phyloP scores from a whole-genome alignment of 2,113 vertebrate genomes.

The Silurus meridionalis region DNA sequence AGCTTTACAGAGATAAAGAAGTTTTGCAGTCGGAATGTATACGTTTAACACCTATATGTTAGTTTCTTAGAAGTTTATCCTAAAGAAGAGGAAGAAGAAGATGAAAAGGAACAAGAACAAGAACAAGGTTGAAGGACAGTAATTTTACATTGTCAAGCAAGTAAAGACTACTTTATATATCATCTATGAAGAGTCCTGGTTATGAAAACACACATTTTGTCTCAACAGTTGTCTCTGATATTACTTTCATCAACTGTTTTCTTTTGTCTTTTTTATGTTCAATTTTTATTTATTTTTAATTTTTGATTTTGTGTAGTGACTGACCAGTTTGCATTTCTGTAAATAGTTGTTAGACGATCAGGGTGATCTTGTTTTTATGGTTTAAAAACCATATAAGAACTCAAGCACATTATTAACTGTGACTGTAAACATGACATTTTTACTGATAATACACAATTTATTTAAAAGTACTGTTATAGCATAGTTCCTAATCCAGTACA shows the following conservation, averaged over 20 bases:
- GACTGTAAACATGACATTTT: too few relatives aligned
- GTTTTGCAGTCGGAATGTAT: too few relatives aligned
- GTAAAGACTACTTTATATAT: constrained; percentile 50
- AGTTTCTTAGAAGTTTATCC: too few relatives aligned
- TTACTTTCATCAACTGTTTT: constrained; percentile 41
- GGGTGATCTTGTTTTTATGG: not conserved
- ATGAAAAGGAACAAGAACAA: too few relatives aligned
- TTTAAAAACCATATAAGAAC: not conserved
- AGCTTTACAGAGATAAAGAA: too few relatives aligned
- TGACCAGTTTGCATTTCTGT: not conserved
- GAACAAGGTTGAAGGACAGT: not conserved
- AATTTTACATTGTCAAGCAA: constrained; percentile 47
- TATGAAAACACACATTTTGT: constrained; percentile 65
- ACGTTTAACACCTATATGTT: too few relatives aligned
- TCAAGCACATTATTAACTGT: not conserved
- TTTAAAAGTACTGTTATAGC: too few relatives aligned
- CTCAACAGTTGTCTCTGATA: constrained; percentile 65
- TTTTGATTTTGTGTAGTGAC: not conserved
- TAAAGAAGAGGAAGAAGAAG: not conserved
- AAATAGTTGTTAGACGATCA: too few relatives aligned
- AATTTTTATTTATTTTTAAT: not conserved
- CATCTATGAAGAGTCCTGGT: constrained; percentile 57
- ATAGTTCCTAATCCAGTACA: too few relatives aligned
- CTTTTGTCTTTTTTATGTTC: not conserved
- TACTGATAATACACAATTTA: too few relatives aligned